phyloP scores from a whole-genome alignment of 2,113 vertebrate species.

The Grallaria varia region DNA sequence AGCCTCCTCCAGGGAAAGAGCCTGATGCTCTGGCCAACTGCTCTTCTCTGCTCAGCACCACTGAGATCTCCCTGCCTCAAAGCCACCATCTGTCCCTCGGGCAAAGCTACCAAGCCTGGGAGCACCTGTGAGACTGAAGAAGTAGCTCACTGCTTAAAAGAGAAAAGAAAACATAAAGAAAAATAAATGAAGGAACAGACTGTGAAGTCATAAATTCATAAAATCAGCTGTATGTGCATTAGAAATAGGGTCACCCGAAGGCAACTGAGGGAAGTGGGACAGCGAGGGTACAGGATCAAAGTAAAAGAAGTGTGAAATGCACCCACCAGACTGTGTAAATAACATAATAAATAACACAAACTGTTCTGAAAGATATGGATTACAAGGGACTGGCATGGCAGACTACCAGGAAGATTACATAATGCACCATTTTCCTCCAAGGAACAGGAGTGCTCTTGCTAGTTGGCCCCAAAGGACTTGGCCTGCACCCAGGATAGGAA shows the following conservation, averaged over 20 bases:
- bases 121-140: background rate
- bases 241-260: background rate
- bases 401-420: background rate
- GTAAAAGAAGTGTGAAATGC: background rate
- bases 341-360: background rate
- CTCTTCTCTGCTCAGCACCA: background rate
- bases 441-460: background rate
- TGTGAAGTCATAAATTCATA: background rate
- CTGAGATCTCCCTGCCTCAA: background rate
- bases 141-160: background rate
- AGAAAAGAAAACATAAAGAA: background rate
- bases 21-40: background rate
- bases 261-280: background rate
- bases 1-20: accelerated
- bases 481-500: background rate
- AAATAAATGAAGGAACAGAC: background rate
- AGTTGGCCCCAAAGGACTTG: background rate
- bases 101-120: background rate
- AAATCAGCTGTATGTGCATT: background rate
- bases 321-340: background rate
- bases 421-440: background rate
- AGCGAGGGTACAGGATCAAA: background rate
- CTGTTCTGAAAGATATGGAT: background rate
- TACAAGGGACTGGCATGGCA: background rate
- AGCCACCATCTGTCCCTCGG: accelerated